phyloP scores from a whole-genome alignment of 2,797 vertebrate genomes.

The Adelosebastes latens region DNA sequence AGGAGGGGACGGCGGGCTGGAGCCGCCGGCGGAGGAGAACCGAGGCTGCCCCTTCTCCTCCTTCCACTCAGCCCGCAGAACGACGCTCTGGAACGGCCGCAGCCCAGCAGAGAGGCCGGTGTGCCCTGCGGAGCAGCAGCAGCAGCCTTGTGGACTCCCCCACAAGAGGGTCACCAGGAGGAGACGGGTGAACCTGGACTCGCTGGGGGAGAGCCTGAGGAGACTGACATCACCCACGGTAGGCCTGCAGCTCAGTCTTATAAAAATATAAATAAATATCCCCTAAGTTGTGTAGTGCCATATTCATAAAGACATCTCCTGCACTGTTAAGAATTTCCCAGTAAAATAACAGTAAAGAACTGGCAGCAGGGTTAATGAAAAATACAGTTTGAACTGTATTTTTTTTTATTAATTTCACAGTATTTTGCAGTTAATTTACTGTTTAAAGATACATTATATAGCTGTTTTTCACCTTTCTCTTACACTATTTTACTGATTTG shows the following conservation, averaged over 20 bases:
- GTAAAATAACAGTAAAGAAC: no score
- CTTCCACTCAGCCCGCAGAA: slow-evolving; percentile 82
- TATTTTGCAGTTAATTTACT: no score
- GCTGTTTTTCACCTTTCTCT: no score
- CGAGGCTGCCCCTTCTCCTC: slow-evolving; percentile 78
- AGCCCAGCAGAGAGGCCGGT: slow-evolving; percentile 83
- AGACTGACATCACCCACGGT: slow-evolving; percentile 95
- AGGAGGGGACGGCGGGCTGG: slow-evolving; percentile 76
- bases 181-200: slow-evolving; percentile 94
- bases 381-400: no score
- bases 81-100: slow-evolving; percentile 91
- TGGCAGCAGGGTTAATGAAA: no score
- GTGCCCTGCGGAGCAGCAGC: slow-evolving; percentile 63
- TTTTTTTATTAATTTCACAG: no score
- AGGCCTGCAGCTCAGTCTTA: slow-evolving; percentile 55
- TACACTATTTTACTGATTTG: no score
- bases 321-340: no score
- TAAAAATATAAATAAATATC: not conserved
- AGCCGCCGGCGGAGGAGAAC: slow-evolving; percentile 70
- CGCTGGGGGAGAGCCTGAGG: slow-evolving; percentile 94
- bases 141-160: slow-evolving; percentile 63
- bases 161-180: slow-evolving; percentile 84
- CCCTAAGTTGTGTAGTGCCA: not conserved
- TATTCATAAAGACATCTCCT: not conserved
- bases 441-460: no score